Evolutionary conservation across 2,797 vertebrate genomes (phyloP).

Genomic region (Anguilla obscura): DNA sequence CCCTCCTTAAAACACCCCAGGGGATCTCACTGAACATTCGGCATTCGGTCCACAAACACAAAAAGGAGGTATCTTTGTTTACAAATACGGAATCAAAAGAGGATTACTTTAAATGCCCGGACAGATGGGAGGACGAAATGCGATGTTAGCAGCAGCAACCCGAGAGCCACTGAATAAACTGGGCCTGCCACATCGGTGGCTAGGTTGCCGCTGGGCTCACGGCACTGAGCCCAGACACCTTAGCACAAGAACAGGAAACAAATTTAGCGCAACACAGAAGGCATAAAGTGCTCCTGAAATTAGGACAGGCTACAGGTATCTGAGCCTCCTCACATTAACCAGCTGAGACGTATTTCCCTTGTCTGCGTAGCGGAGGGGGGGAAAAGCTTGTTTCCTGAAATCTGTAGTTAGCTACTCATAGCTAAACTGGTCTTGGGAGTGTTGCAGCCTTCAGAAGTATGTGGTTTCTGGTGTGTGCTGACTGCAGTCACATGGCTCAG

Average conservation of each 20-base stretch:
- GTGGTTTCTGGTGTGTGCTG: not conserved
- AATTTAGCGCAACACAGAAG: not conserved
- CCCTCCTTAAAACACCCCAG: conserved; percentile 17
- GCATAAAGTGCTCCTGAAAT: not conserved
- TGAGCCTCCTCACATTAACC: not conserved
- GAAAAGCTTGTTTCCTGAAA: not conserved
- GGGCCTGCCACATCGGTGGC: not conserved
- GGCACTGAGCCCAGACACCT: no score
- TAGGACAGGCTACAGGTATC: not conserved
- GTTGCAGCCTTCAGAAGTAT: not conserved
- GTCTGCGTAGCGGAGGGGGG: not conserved
- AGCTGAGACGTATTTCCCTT: not conserved
- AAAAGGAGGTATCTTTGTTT: not conserved
- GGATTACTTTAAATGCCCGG: not conserved
- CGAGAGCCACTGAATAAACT: not conserved
- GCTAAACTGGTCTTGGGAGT: not conserved
- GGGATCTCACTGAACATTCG: not conserved
- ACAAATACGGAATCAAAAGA: not conserved
- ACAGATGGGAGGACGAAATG: not conserved
- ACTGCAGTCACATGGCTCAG: not conserved
- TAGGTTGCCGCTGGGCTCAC: not conserved
- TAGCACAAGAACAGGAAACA: not conserved
- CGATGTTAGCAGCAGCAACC: not conserved
- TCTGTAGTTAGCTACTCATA: not conserved
- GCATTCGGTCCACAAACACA: not conserved